Evolutionary conservation across 2,797 vertebrate species (phyloP), one percentile per base, ranked within the genome.

Genomic region (Chelon labrosus): DNA sequence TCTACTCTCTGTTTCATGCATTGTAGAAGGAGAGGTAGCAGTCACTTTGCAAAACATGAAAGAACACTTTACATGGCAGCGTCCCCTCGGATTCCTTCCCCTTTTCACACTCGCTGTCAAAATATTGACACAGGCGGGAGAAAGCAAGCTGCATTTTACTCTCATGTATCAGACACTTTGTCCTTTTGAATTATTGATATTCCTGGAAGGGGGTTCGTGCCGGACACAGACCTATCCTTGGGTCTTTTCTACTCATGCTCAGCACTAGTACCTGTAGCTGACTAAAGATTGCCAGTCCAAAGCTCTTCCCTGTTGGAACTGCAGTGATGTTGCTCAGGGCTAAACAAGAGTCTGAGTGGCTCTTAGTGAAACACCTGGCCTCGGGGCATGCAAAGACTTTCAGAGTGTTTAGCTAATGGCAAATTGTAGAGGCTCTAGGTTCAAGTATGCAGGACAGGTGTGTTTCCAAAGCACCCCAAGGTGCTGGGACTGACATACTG

Each of bases 11-110:
- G 79, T 89, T 90, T 87, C 86, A 88, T 76, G 84, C 81, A 80
- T 35, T 85, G 79, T 80, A 60, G 79, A 86, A 37, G 60, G 51
- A 84, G 85, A 76, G 83, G 71, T 78, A 71, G 77, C 66, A 70
- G 61, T 88, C 86, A 66, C 82, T 88, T 89, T 82, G 79, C 82
- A 75, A 73, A 92, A 93, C 89, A 91, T 91, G 85, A 92, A 93
- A 91, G 86, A 82, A 88, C 86, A 91, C 85, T 91, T 93, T 78
- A 74, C 86, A 83, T 84, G 75, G 77, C 53, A 27, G 59, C 60
- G 72, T 90, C 90, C 85, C 85, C 54, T 77, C 12, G 74, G 91
- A 86, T 82, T 80, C 25, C 50, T 69, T 82, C 64, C 57, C 55
- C 74, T 85, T 64, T 89, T 88, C 42, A 13, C 76, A 41, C 70